These are phyloP conservation scores for Apomyelois bistriatella DNA, from an alignment of 2,888 invertebrate genomes.

Conservation along the genomic window DNA sequence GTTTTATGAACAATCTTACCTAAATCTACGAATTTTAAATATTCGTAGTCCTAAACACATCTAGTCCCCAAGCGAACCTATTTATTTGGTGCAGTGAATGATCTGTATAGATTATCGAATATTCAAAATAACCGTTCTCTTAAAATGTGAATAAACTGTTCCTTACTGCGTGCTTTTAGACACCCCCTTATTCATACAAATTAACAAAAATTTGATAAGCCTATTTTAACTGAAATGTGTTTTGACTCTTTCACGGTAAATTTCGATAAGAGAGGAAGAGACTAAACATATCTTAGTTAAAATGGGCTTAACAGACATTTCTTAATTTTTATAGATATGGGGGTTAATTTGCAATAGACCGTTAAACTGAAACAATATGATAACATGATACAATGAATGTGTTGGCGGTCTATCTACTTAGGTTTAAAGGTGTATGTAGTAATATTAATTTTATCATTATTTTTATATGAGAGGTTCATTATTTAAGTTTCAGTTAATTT, in stretches of 20 bases:
- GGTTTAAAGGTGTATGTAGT: conserved; percentile 56
- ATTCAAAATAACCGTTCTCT: conserved; percentile 19
- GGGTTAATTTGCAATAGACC: conserved; percentile 30
- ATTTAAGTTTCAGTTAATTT: conserved; percentile 73
- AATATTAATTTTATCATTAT: conserved; percentile 55
- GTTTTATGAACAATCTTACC: conserved; percentile 15
- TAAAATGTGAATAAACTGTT: conserved; percentile 14
- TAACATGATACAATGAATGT: conserved; percentile 47
- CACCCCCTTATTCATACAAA: too few species aligned
- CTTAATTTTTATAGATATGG: too few species aligned
- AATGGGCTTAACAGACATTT: too few species aligned
- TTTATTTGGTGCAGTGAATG: conserved; percentile 20
- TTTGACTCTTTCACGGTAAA: too few species aligned
- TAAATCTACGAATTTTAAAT: too few species aligned
- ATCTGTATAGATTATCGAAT: conserved; percentile 13
- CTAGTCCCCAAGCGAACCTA: conserved; percentile 18
- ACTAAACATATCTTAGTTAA: too few species aligned
- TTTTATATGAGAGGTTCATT: conserved; percentile 75
- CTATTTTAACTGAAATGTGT: too few species aligned
- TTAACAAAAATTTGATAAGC: too few species aligned
- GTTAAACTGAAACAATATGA: conserved; percentile 22
- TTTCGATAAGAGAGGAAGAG: too few species aligned
- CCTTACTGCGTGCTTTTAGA: conserved; percentile 17
- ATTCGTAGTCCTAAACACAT: conserved; percentile 16
- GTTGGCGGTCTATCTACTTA: conserved; percentile 75